Base-by-base conservation (phyloP, 2,888 invertebrate genomes). In the Andrena marginata region DNA sequence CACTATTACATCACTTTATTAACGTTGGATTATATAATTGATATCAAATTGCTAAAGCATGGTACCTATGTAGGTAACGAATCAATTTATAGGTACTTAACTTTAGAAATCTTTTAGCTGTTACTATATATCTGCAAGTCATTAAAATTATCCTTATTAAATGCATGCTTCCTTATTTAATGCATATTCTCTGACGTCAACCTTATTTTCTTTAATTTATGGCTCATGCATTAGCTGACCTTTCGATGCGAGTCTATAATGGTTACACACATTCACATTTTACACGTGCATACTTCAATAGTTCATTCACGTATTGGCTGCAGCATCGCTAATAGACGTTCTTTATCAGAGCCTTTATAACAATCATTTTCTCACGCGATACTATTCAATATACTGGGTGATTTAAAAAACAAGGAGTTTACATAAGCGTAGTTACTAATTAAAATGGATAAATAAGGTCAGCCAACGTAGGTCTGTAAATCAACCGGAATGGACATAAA, bases 201-300 rank as follows among this genome's bases (percentile, higher is more conserved):
- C 60, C 33, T 60, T 31, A 60, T 31, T 31, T 33, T n/a, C 60
- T 31, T 60, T 60, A 16, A 60, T 60, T 60, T 31, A 56, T 56
- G 26, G 13, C 29, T 60, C 2, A n/a, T 60, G 13, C 60, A 60
- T n/a, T 33, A 6, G 8, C n/a, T 60, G 60, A 60, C 60, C 60
- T 60, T 60, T 60, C n/a, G 23, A 60, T 60, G 60, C 31, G n/a
- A 60, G n/a, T n/a, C 42, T 42, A 42, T 16, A 42, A 31, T 16
- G 7, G 8, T 33, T 60, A 31, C 20, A 60, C 60, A 60, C 60
- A 31, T 60, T 31, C 60, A 7, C 60, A n/a, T 31, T 60, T 20
- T 26, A 56, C 56, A 26, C 4, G 23, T 13, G 10, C 56, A 26
- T 56, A 56, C 56, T 10, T 33, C n/a, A 31, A 31, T n/a, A 31